Conservation (phyloP, 2,888 invertebrate genomes). For the Aspidiotus destructor region DNA sequence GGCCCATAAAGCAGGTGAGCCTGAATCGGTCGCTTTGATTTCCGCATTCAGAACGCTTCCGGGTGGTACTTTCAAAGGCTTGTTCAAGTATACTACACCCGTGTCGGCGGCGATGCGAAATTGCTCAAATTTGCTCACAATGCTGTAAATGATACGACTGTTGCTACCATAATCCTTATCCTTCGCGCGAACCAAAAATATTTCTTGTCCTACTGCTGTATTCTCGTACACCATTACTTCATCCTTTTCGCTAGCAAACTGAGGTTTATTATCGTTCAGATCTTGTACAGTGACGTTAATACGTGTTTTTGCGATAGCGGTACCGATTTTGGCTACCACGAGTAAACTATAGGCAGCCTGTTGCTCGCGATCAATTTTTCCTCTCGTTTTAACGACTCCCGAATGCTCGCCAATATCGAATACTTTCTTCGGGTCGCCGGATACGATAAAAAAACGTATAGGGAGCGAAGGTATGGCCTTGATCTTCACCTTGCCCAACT, state of each 20-base stretch:
- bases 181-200: slow-evolving; percentile 74
- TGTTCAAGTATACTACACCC: slow-evolving; percentile 79
- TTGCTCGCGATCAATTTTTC: slow-evolving; percentile 74
- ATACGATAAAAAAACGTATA: slow-evolving; percentile 57
- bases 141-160: slow-evolving; percentile 68
- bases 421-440: slow-evolving; percentile 65
- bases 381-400: slow-evolving; percentile 67
- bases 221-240: slow-evolving; percentile 74
- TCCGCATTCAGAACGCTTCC: slow-evolving; percentile 62
- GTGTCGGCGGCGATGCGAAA: slow-evolving; percentile 77
- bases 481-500: slow-evolving; percentile 67
- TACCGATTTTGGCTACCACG: slow-evolving; percentile 66
- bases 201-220: slow-evolving; percentile 86
- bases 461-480: slow-evolving; percentile 42
- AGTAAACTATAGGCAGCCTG: slow-evolving; percentile 64
- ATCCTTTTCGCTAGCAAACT: slow-evolving; percentile 67
- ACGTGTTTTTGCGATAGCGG: slow-evolving; percentile 63
- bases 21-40: slow-evolving; percentile 77
- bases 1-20: slow-evolving; percentile 61
- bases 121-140: slow-evolving; percentile 68
- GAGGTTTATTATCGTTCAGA: slow-evolving; percentile 83
- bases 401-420: slow-evolving; percentile 71
- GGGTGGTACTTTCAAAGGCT: slow-evolving; percentile 65
- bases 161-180: slow-evolving; percentile 86
- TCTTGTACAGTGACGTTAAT: slow-evolving; percentile 76